Evolutionary conservation across 1,140 invertebrate species (phyloP).

Genomic region (Penaeus indicus): DNA sequence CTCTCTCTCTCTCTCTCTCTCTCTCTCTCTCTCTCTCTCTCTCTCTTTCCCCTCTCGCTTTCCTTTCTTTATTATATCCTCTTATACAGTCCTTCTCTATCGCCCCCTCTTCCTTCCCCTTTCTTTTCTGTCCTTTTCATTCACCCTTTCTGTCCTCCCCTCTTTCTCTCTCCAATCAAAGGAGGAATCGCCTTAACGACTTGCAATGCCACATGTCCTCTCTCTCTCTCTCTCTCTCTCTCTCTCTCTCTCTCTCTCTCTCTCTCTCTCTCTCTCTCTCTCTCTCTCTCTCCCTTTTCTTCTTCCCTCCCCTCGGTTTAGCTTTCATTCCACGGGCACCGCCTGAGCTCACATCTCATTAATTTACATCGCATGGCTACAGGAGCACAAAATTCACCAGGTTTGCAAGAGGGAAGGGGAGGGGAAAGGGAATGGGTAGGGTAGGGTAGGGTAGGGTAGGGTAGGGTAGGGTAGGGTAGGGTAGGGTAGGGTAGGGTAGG

Average conservation of each 20-base stretch:
- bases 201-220: not conserved
- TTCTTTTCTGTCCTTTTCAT: no score
- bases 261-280: not conserved
- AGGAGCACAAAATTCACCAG: no score
- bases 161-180: not conserved
- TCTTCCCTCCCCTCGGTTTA: not conserved
- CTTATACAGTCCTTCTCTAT: not conserved
- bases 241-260: not conserved
- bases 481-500: no score
- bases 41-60: not conserved
- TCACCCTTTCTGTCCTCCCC: not conserved
- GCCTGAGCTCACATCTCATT: no score
- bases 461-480: no score
- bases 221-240: conserved; percentile 24
- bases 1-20: no score
- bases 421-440: no score
- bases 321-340: no score
- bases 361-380: no score
- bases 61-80: not conserved
- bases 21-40: not conserved
- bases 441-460: no score
- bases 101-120: not conserved
- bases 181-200: not conserved
- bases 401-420: no score
- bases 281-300: not conserved